Conservation (phyloP, 2,113 vertebrate species). For the Fregata magnificens region DNA sequence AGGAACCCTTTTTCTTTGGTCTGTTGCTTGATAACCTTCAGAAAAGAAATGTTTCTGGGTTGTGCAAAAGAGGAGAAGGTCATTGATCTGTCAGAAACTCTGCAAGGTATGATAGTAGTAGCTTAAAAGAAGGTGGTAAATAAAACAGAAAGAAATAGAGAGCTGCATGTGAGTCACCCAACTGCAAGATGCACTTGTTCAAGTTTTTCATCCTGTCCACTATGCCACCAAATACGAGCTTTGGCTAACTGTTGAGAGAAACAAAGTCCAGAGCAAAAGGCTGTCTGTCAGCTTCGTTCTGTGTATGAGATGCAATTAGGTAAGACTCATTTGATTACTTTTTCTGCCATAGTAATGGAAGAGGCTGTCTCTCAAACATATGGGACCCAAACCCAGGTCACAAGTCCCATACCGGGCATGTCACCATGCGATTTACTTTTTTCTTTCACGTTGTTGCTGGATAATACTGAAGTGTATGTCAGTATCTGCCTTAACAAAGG, state of each 20-base stretch:
- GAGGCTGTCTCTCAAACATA: neutral
- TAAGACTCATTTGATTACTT: neutral
- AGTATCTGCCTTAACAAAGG: neutral
- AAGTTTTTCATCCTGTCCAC: neutral
- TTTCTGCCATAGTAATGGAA: neutral
- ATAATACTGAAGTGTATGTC: neutral
- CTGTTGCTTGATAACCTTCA: neutral
- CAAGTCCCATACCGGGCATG: neutral
- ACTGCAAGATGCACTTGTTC: neutral
- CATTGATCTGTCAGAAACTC: neutral
- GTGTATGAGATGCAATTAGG: neutral
- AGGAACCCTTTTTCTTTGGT: neutral
- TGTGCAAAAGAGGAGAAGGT: neutral
- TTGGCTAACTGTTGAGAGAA: neutral
- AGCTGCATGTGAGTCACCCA: neutral
- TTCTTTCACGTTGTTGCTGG: neutral
- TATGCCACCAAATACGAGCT: neutral
- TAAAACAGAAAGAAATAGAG: neutral
- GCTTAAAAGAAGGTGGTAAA: neutral
- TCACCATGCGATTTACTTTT: neutral
- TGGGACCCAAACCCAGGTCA: neutral
- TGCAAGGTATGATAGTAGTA: neutral
- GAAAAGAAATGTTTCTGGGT: neutral
- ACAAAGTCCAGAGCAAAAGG: neutral
- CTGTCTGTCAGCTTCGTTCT: neutral